Conservation (phyloP, 2,113 vertebrate genomes). For the Oceanodroma tethys region DNA sequence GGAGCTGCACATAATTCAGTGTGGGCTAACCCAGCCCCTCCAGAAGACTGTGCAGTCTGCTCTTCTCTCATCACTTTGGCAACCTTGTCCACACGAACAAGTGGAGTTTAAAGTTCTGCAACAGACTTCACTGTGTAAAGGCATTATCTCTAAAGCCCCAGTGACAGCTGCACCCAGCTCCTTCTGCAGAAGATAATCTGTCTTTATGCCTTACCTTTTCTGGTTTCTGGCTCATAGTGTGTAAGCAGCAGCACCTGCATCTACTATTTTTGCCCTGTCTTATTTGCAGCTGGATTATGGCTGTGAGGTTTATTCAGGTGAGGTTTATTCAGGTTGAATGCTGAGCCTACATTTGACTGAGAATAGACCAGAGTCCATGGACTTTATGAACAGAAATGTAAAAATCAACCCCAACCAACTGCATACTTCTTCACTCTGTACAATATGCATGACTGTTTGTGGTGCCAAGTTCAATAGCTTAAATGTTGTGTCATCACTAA, state of each 20-base stretch:
- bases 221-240: not conserved
- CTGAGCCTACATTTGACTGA: not conserved
- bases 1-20: not conserved
- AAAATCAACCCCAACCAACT: not conserved
- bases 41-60: not conserved
- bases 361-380: not conserved
- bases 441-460: not conserved
- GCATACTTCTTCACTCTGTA: not conserved
- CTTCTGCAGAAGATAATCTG: not conserved
- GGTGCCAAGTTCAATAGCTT: slow-evolving; percentile 15
- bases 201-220: not conserved
- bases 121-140: not conserved
- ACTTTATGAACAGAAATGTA: not conserved
- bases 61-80: not conserved
- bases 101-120: not conserved
- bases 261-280: not conserved
- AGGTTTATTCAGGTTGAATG: not conserved
- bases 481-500: not conserved
- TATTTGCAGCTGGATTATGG: not conserved
- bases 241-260: not conserved
- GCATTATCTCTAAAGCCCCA: not conserved
- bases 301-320: not conserved
- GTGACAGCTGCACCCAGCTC: not conserved
- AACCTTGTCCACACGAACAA: not conserved
- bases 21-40: not conserved